A percentile compares a stretch with the other conserved stretches of the same genome.
Evolutionary conservation across 2,888 invertebrate species (phyloP).

Genomic region (Campaea margaritaria): DNA sequence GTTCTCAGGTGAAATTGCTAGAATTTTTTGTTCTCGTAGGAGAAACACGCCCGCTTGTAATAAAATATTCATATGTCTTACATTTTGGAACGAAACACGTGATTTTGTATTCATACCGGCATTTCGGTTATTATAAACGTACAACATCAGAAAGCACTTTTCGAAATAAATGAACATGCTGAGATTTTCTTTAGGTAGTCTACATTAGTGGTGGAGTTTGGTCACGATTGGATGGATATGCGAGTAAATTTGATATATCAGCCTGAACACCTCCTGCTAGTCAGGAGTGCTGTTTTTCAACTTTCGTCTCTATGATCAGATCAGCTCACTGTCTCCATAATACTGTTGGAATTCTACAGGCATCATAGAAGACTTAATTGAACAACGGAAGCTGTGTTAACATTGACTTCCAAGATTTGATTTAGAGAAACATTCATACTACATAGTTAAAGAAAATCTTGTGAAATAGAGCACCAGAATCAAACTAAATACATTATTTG

Average conservation of each 20-base stretch:
- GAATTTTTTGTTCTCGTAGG: slow-evolving; percentile 34
- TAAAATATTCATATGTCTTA: slow-evolving; percentile 56
- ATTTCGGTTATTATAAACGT: slow-evolving; percentile 25
- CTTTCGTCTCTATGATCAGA: background rate
- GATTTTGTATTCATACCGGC: slow-evolving; percentile 37
- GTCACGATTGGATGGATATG: background rate
- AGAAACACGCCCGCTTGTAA: slow-evolving; percentile 51
- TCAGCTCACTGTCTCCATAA: too few species aligned
- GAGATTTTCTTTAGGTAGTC: background rate
- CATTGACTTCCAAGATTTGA: too few species aligned
- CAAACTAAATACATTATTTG: too few species aligned
- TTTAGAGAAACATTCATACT: too few species aligned
- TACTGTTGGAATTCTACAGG: too few species aligned
- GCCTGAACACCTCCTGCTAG: background rate
- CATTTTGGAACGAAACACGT: slow-evolving; percentile 44
- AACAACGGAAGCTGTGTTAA: too few species aligned
- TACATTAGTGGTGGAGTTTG: background rate
- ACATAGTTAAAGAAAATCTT: too few species aligned
- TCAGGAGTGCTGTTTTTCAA: background rate
- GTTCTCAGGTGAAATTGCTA: slow-evolving; percentile 36
- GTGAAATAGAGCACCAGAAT: too few species aligned
- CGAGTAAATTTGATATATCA: background rate
- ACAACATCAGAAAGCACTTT: slow-evolving; percentile 10
- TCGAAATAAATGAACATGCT: background rate
- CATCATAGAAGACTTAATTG: too few species aligned